Evolutionary conservation across 2,797 vertebrate genomes (phyloP), one percentile per base, ranked within the genome.

Genomic region (Rousettus madagascariensis): DNA sequence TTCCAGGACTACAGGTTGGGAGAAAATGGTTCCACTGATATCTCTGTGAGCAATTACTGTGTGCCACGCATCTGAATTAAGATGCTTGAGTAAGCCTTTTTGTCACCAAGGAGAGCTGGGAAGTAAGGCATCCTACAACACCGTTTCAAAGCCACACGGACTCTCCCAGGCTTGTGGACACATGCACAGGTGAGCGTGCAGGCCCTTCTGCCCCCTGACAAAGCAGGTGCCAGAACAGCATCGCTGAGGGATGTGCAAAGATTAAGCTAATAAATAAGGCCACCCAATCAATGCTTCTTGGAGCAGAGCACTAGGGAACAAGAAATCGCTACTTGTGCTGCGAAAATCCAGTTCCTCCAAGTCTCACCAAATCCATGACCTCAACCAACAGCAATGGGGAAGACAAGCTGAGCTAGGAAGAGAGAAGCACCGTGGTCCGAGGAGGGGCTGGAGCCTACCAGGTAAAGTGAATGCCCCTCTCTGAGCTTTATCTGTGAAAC

Each of bases 241-340:
- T 28, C 15, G 2, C 88, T 69, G 75, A 78, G 96, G 93, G 88
- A 91, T 38, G 91, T 69, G 63, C 75, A 68, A 46, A 51, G 71
- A 94, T 90, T 72, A 93, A 92, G 86, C 77, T 85, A 95, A 94
- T 90, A 95, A 95, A 95, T 61, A 85, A 88, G 94, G 78, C 66
- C 0, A 2, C 46, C 90, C 41, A 46, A 94, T 90, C 63, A 20
- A 93, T 77, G 78, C 57, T 57, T 75, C 88, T 65, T 9, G 83
- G 95, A 72, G 86, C 80, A 94, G 91, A 90, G 41, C 86, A 82
- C 59, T 13, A n/a, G 86, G 57, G 80, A 95, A 69, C 36, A 41
- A 93, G 92, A 90, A 87, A 72, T 57, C 33, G 8, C 88, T 77
- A 36, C 85, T 63, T 2, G 0, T 13, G 66, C 68, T 15, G 1